Percentiles rank a stretch among this genome's conserved stretches.
phyloP scores from a whole-genome alignment of 1,140 invertebrate genomes.

The Drosophila leontia region DNA sequence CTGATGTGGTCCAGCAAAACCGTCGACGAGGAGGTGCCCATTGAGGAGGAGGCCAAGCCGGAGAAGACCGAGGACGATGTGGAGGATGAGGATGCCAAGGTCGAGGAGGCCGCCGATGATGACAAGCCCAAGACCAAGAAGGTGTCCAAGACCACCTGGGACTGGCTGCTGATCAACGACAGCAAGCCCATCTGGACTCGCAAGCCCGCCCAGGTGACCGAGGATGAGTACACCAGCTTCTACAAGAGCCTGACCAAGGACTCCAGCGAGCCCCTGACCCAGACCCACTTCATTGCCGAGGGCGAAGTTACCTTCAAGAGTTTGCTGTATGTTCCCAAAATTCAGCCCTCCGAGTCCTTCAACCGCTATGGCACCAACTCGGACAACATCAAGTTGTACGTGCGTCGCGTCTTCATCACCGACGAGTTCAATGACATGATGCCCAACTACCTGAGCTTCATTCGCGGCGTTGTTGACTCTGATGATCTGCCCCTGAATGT shows the following conservation, averaged over 20 bases:
- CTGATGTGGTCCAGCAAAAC: conserved; percentile 98
- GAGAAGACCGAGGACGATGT: conserved; percentile 84
- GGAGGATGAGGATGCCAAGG: conserved; percentile 87
- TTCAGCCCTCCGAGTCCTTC: conserved; percentile 96
- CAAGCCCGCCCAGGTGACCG: conserved; percentile 94
- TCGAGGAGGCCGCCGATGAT: conserved; percentile 90
- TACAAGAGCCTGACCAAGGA: conserved; percentile 98
- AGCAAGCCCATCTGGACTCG: conserved; percentile 99
- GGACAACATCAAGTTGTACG: conserved; percentile 98
- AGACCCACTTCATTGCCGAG: conserved; percentile 98
- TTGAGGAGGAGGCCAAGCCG: conserved; percentile 86
- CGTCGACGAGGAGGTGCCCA: conserved; percentile 93
- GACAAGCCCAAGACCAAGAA: conserved; percentile 95
- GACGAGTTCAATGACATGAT: conserved; percentile 99
- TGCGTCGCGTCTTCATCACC: conserved; percentile 99
- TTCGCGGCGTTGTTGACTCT: conserved; percentile 99
- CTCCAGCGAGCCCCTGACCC: conserved; percentile 92
- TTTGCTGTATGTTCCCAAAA: conserved; percentile 95
- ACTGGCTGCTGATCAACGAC: conserved; percentile 98
- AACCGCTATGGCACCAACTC: conserved; percentile 97
- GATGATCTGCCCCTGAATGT: conserved; percentile 99
- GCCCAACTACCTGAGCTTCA: conserved; percentile 98
- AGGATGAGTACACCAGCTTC: conserved; percentile 96
- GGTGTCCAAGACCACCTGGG: conserved; percentile 98
- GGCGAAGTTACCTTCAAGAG: conserved; percentile 99